Evolutionary conservation across 2,888 invertebrate species (phyloP).

Genomic region (Julus scandinavius): DNA sequence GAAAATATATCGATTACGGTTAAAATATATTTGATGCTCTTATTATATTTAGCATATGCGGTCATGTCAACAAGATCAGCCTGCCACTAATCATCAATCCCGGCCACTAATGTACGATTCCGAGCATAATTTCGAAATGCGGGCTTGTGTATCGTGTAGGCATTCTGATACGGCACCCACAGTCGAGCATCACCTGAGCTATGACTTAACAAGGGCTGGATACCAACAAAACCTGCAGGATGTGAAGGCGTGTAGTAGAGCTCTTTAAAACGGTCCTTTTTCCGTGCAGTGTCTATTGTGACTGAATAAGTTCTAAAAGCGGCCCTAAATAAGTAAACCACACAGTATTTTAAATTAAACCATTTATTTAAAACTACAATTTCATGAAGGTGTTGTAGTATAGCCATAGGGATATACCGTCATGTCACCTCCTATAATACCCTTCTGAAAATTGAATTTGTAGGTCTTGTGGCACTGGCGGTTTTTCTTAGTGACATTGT

Average conservation of each 20-base stretch:
- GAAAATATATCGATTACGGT: constrained; percentile 61
- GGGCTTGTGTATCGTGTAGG: constrained; percentile 10
- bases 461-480: not conserved
- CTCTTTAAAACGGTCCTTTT: not conserved
- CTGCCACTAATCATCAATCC: constrained; percentile 61
- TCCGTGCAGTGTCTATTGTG: not conserved
- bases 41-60: constrained; percentile 57
- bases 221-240: not conserved
- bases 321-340: not conserved
- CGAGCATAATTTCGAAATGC: not conserved
- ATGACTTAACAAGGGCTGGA: not conserved
- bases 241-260: not conserved
- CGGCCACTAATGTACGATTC: not conserved
- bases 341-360: not conserved
- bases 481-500: not conserved
- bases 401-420: not conserved
- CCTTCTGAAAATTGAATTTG: constrained; percentile 18
- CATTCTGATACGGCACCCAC: not conserved
- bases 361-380: no score
- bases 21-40: constrained; percentile 60
- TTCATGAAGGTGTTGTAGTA: no score
- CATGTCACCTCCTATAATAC: not conserved
- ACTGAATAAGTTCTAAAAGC: not conserved
- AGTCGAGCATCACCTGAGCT: not conserved
- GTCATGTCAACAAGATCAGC: constrained; percentile 60